Evolutionary conservation across 2,888 invertebrate species (phyloP), one percentile per base, ranked within the genome.

Genomic region (Melipona beecheii): DNA sequence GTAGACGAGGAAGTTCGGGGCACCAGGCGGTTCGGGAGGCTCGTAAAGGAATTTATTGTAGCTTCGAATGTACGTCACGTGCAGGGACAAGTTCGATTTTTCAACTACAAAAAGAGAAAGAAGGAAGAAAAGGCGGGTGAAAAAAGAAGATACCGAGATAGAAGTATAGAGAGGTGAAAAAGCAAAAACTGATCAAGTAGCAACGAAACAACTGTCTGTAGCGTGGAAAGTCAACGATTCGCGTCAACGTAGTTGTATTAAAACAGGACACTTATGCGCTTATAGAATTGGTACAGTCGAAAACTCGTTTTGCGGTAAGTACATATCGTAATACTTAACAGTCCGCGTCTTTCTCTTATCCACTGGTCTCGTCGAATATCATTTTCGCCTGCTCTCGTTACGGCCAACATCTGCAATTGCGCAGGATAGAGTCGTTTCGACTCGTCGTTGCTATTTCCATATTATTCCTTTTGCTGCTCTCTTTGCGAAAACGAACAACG

Each of bases 1-100:
- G 73, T 88, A 78, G 84, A 89, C 86, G 80, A 82, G 90, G 81
- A 74, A 87, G 87, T 87, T 90, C 90, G 90, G 86, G 84, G 84
- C 78, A 76, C 43, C 70, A 81, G 36, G 78, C 78, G 80, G 75
- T 75, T 70, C 62, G 78, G 62, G 62, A 72, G 80, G 79, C 73
- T 87, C 79, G 89, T 89, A 89, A 89, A 89, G 77, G 89, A 90
- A 90, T 89, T 90, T 90, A 90, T 89, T 80, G 89, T 72, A 80
- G 83, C 82, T 83, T 77, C 87, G 84, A 85, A 90, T 88, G 87
- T 87, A 85, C 83, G 90, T 89, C 89, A 86, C 89, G 90, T 87
- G 85, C 89, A 82, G 80, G 60, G 78, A 64, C 78, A 74, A 65
- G 81, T 86, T 86, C 83, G 86, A 86, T 86, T 86, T 85, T 87